Base-by-base conservation (phyloP, 2,888 invertebrate species). In the Dilophus febrilis region DNA sequence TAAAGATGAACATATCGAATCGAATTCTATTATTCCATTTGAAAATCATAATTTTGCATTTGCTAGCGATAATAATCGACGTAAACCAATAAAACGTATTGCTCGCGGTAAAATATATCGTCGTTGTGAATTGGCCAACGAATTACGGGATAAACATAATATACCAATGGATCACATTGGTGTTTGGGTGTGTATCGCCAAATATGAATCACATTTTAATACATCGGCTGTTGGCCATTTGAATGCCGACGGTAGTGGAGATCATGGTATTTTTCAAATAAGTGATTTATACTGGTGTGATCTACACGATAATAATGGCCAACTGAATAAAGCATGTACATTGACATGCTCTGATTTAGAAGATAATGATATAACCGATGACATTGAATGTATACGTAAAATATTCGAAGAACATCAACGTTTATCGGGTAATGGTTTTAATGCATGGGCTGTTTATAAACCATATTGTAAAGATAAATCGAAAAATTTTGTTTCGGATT, bases 191-290 rank as follows among this genome's bases (percentile, higher is more conserved):
- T 78, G 78, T 62, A 74, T 78, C 45, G 75, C 74, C 2, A 67
- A 67, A 50, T 70, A 74, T 57, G 78, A 78, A 56, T 77, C 77
- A 1, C 65, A 68, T 18, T 72, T 69, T 53, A 70, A 78, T 53
- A 77, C 78, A 4, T 64, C 71, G 2, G 74, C 75, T 1, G 52
- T 65, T 14, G 68, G 70, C 6, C 57, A 54, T 10, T 45, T 57
- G 17, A 66, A 64, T 48, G 65, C 65, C 42, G 65, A 64, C 44
- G 61, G 64, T 45, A 72, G 71, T 45, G 69, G 70, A 10, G 79
- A 80, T 57, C 78, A 80, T 53, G 80, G 80, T 6, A 53, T 78
- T 18, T 72, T 80, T 51, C 79, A 81, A 59, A 78, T 81, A 47
- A 77, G 75, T 52, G 72, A 78, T 54, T 58, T 72, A 31, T 78